Conservation (phyloP, 92 coral and sea anemone species). For the Metridium senile region DNA sequence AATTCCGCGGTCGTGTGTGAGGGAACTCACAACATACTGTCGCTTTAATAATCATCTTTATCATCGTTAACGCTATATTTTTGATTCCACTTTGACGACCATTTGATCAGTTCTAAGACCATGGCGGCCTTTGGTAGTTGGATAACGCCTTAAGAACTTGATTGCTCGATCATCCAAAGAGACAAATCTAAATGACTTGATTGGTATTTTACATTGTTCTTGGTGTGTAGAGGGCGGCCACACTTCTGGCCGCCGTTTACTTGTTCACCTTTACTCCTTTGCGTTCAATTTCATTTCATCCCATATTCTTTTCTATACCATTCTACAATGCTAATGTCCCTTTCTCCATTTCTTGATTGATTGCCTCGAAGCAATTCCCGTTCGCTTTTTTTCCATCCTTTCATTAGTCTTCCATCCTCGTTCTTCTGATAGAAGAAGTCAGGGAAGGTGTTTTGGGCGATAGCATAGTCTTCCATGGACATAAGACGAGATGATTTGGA, state of each 20-base stretch:
- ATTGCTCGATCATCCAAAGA: too few relatives aligned
- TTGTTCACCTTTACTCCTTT: too few relatives aligned
- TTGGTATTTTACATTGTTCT: too few relatives aligned
- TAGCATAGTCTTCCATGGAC: constrained; percentile 30
- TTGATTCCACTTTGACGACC: background rate
- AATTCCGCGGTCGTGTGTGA: background rate
- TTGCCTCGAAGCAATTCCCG: background rate
- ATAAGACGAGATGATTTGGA: constrained; percentile 10
- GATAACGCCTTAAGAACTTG: too few relatives aligned
- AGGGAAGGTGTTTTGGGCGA: constrained; percentile 32
- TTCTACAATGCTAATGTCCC: constrained; percentile 27
- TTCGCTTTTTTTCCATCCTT: constrained; percentile 32
- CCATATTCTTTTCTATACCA: constrained; percentile 43
- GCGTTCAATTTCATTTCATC: constrained; percentile 11
- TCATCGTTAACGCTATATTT: background rate
- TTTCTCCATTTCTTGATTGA: constrained; percentile 19
- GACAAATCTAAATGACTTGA: too few relatives aligned
- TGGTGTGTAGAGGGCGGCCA: too few relatives aligned
- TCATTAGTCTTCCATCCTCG: constrained; percentile 22
- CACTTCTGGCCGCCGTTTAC: too few relatives aligned
- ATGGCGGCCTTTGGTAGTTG: background rate
- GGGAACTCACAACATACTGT: too few relatives aligned
- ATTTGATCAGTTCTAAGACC: background rate
- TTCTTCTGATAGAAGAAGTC: constrained; percentile 36
- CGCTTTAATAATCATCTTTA: background rate